A percentile compares a stretch with the other conserved stretches of the same genome.
Conservation (phyloP, 1,140 invertebrate genomes). For the Brachystomella parvula region DNA sequence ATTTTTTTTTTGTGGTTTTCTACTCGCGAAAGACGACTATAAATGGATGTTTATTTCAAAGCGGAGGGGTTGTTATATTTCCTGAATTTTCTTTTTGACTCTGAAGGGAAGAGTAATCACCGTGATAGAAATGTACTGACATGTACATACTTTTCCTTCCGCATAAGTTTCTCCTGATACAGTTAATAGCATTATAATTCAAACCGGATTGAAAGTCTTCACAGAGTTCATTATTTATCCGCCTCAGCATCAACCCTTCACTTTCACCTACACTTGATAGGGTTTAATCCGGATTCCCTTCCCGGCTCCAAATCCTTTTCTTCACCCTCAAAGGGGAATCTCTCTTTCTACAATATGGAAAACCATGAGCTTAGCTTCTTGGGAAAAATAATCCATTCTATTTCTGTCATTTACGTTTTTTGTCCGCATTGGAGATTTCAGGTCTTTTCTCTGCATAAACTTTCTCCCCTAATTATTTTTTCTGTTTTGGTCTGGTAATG, state of each 20-base stretch:
- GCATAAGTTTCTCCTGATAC: not conserved
- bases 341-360: not conserved
- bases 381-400: slow-evolving; percentile 2
- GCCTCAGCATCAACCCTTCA: not conserved
- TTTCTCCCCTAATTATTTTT: too few relatives aligned
- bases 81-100: too few relatives aligned
- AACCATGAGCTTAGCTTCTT: slow-evolving; percentile 1
- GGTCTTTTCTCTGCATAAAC: too few relatives aligned
- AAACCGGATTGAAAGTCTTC: not conserved
- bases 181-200: slow-evolving; percentile 10
- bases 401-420: too few relatives aligned
- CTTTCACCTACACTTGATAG: slow-evolving; percentile 10
- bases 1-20: too few relatives aligned
- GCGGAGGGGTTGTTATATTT: too few relatives aligned
- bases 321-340: not conserved
- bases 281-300: slow-evolving; percentile 6
- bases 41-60: too few relatives aligned
- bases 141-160: slow-evolving; percentile 3
- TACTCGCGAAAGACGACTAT: too few relatives aligned
- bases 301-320: not conserved
- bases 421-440: too few relatives aligned
- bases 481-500: too few relatives aligned
- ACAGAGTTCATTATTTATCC: slow-evolving; percentile 8
- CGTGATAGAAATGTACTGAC: slow-evolving; percentile 7
- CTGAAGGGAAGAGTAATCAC: slow-evolving; percentile 8